phyloP scores from a whole-genome alignment of 2,888 invertebrate genomes.

The Lypha dubia region DNA sequence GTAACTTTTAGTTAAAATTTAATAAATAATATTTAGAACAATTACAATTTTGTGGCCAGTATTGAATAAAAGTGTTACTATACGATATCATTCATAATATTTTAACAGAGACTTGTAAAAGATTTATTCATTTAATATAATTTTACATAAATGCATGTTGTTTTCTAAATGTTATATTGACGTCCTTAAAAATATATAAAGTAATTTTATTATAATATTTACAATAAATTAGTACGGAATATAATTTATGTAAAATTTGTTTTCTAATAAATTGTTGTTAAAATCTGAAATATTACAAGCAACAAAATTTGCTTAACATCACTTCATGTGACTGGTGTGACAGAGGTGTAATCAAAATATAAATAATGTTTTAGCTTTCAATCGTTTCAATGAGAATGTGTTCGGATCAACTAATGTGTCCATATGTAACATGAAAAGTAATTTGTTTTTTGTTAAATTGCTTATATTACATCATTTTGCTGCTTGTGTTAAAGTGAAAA shows the following conservation, averaged over 20 bases:
- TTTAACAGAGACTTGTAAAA: too few species aligned
- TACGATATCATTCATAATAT: too few species aligned
- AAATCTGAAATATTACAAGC: background rate
- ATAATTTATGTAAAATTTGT: background rate
- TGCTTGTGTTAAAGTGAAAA: background rate
- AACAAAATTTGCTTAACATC: constrained; percentile 7
- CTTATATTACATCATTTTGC: constrained; percentile 13
- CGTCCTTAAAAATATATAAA: too few species aligned
- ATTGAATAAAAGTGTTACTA: too few species aligned
- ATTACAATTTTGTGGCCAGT: too few species aligned
- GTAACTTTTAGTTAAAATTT: too few species aligned
- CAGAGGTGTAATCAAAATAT: background rate
- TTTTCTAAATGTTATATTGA: too few species aligned
- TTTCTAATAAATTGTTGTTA: background rate
- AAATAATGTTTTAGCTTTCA: background rate
- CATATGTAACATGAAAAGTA: background rate
- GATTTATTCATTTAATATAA: too few species aligned
- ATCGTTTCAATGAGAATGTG: background rate
- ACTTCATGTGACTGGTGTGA: background rate
- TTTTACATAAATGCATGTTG: too few species aligned
- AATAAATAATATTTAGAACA: too few species aligned
- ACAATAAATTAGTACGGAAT: background rate
- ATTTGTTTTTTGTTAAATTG: constrained; percentile 16
- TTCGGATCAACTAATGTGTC: background rate
- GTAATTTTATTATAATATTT: too few species aligned